Base-by-base conservation (phyloP, 2,888 invertebrate species). In the Cataglyphis rosenhaueri region DNA sequence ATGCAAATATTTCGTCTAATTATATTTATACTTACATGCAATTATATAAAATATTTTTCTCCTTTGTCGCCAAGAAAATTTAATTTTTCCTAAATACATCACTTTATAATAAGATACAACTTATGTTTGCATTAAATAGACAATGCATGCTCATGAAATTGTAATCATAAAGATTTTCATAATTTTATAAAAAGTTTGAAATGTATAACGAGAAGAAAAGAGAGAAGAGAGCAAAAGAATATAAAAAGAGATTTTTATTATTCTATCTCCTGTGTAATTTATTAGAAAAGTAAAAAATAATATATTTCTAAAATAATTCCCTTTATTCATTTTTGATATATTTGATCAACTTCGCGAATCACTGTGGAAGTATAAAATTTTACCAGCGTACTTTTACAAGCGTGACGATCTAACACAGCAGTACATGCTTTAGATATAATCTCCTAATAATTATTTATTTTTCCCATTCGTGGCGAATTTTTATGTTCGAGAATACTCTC, bases 381-480 rank as follows among this genome's bases (percentile, higher is more conserved):
- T 18, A 18, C 10, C 6, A 15, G 18, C 21, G 10, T 12, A 9
- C 10, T 48, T 35, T 71, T 3, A 21, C 15, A 6, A 12, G 35
- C 10, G 10, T 18, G 15, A 15, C 15, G 21, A 70, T 52, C 21
- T 18, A 38, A 70, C 5, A 55, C 5, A 70, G 25, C 48, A 18
- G 1, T 48, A 65, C 1, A 25, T 6, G 3, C 44, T 32, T 9
- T 32, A 10, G 1, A 74, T 65, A n/a, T n/a, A n/a, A 18, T 48
- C 48, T 48, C 21, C 10, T 66, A 74, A 32, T 48, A 74, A 29
- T 38, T 48, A 41, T 41, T 41, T 65, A 41, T 41, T 41, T 59
- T 25, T 12, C 29, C 38, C 12, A 0, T 21, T 8, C 5, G 10
- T 52, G n/a, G 48, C 6, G 12, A 48, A 18, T 48, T 21, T 18